These are phyloP conservation scores for Neodiprion lecontei DNA, from an alignment of 1,140 invertebrate species.

Conservation along the genomic window DNA sequence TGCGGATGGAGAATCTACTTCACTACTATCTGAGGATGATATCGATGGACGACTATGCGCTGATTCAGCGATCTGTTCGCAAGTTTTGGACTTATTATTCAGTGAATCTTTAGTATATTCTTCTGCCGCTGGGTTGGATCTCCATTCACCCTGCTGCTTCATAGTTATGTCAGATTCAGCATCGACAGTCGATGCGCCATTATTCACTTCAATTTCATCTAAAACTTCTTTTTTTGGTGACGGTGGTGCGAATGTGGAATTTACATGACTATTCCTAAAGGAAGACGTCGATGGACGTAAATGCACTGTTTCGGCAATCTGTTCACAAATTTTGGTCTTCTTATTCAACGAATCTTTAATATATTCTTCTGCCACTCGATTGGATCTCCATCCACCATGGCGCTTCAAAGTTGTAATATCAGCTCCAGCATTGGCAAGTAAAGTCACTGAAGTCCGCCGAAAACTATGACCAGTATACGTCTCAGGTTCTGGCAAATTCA, in stretches of 20 bases:
- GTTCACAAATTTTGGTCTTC: slow-evolving; percentile 27
- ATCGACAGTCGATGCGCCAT: slow-evolving; percentile 14
- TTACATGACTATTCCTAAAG: not conserved
- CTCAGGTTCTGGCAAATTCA: slow-evolving; percentile 26
- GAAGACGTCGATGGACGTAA: not conserved
- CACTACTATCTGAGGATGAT: not conserved
- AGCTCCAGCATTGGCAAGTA: slow-evolving; percentile 33
- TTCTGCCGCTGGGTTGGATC: slow-evolving; percentile 20
- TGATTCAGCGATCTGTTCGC: slow-evolving; percentile 19
- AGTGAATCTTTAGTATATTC: slow-evolving; percentile 25
- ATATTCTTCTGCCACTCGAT: slow-evolving; percentile 24
- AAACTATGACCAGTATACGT: slow-evolving; percentile 31
- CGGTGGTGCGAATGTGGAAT: too few species aligned
- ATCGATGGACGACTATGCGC: not conserved
- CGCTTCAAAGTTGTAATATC: slow-evolving; percentile 33
- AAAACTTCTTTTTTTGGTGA: too few species aligned
- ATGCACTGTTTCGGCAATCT: slow-evolving; percentile 19
- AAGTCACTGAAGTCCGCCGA: slow-evolving; percentile 29
- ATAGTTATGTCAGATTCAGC: slow-evolving; percentile 31
- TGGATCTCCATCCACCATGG: slow-evolving; percentile 33
- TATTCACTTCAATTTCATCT: too few species aligned
- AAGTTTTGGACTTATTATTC: slow-evolving; percentile 25
- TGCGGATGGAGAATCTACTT: not conserved
- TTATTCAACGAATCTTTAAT: slow-evolving; percentile 24
- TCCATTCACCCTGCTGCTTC: slow-evolving; percentile 35